Evolutionary conservation across 2,113 vertebrate genomes (phyloP), one percentile per base, ranked within the genome.

Genomic region (Galemys pyrenaicus): DNA sequence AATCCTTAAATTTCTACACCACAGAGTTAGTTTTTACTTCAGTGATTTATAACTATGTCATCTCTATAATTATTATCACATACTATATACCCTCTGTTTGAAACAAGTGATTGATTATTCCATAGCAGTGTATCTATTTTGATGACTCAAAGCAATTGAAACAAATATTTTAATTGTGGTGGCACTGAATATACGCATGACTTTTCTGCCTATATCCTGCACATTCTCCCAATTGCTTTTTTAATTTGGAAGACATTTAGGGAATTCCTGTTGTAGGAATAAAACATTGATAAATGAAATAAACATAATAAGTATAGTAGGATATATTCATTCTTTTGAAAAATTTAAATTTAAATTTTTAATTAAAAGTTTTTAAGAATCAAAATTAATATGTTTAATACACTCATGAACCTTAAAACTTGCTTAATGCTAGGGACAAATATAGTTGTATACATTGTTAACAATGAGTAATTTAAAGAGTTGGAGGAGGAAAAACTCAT

Each of bases 251-350:
- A 89, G 28, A 28, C 10, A 97, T 65, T 74, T 51, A 94, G 10
- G 7, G 11, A 94, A 73, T 64, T 84, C 26, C 75, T 39, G 85
- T 0, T 46, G 28, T 75, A 39, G 37, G 56, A 96, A 90, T 70
- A 89, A 75, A 97, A 93, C 96, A 87, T 62, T 54, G 64, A 94
- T 92, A 94, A 32, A 87, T 80, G 4, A 81, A 95, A 95, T 39
- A 92, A 90, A 75, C 8, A 41, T 81, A 80, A 65, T 89, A 62
- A 93, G 94, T 5, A 62, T 91, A 94, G 91, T 20, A 30, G 13
- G 62, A 82, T 54, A 44, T 70, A 79, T 16, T n/a, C 26, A 96
- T 92, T 71, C 84, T 62, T 92, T 60, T 93, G 20, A 84, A 62
- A 90, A 85, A 96, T 89, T 91, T 68, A n/a, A n/a, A 24, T 6